Evolutionary conservation across 2,113 vertebrate genomes (phyloP).

Genomic region (human): GRCh38 chr1:160307501-160308000

Average conservation of each 20-base stretch:
- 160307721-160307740: constrained; percentile 14
- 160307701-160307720: background rate
- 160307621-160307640: constrained; percentile 77
- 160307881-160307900: background rate
- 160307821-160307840: constrained; percentile 30
- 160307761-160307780: background rate
- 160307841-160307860: background rate
- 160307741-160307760: constrained; percentile 52
- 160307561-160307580: constrained; percentile 74
- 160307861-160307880: background rate
- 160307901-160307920: background rate
- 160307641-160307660: constrained; percentile 73
- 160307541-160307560: constrained; percentile 82
- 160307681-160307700: constrained; percentile 8
- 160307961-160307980: background rate
- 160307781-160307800: constrained; percentile 48
- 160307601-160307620: constrained; percentile 58
- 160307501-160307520: constrained; percentile 61
- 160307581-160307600: constrained; percentile 61
- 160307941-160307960: background rate
- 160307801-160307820: background rate
- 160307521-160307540: constrained; percentile 71
- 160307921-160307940: background rate
- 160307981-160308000: constrained; percentile 24
- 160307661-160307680: constrained; percentile 21